Conservation (phyloP, 2,888 invertebrate species). For the Leptinotarsa haldemani region DNA sequence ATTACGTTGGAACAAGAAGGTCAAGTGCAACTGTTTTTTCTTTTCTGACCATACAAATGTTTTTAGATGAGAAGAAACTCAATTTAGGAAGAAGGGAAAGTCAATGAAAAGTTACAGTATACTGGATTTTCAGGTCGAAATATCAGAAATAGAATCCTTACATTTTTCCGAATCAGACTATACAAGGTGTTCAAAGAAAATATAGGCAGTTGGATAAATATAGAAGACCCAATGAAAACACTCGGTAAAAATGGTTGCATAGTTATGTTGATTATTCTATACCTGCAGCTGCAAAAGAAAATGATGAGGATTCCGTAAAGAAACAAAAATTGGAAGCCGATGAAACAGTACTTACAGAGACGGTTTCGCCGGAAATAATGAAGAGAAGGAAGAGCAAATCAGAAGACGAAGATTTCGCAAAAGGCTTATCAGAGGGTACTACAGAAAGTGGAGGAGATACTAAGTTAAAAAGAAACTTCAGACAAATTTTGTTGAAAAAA, state of each 20-base stretch:
- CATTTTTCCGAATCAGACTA: too few relatives aligned
- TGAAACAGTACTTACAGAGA: slow-evolving; percentile 61
- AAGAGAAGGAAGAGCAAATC: slow-evolving; percentile 73
- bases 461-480: too few relatives aligned
- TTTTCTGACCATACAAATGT: neutral
- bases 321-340: slow-evolving; percentile 61
- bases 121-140: too few relatives aligned
- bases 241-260: slow-evolving; percentile 88
- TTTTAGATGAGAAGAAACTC: neutral
- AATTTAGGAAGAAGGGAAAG: neutral
- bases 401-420: slow-evolving; percentile 54
- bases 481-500: too few relatives aligned
- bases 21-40: neutral
- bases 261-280: slow-evolving; percentile 51
- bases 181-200: too few relatives aligned
- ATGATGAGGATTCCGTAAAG: slow-evolving; percentile 38
- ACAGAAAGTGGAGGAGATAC: neutral
- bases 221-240: slow-evolving; percentile 96
- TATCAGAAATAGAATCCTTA: too few relatives aligned
- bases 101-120: too few relatives aligned
- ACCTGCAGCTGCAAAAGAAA: slow-evolving; percentile 55
- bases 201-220: slow-evolving; percentile 87
- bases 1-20: neutral
- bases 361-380: slow-evolving; percentile 68
- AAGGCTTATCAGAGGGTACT: slow-evolving; percentile 38